phyloP scores from a whole-genome alignment of 2,797 vertebrate genomes.

The Chanos chanos region DNA sequence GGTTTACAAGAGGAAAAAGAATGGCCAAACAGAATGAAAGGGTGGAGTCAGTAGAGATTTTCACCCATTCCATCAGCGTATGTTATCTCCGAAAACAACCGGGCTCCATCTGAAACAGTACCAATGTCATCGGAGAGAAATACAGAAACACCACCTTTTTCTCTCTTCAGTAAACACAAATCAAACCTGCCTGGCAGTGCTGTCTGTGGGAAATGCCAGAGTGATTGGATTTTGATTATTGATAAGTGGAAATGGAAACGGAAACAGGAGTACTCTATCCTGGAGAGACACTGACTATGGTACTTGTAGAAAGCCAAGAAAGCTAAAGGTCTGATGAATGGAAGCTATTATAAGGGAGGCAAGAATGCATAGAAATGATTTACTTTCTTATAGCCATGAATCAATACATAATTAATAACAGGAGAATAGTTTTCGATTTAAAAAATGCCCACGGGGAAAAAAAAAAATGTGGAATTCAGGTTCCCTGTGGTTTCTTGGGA shows the following conservation, averaged over 20 bases:
- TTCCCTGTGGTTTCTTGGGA: conserved; percentile 20
- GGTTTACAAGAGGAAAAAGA: no score
- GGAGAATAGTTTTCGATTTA: conserved; percentile 69
- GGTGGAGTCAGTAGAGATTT: no score
- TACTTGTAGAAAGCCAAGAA: conserved; percentile 52
- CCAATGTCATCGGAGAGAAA: no score
- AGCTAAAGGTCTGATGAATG: conserved; percentile 60
- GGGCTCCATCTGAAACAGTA: no score
- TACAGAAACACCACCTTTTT: no score
- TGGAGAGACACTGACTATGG: conserved; percentile 40
- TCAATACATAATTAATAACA: conserved; percentile 73
- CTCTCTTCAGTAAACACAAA: conserved; percentile 13
- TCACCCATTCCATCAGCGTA: no score
- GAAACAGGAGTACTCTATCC: conserved; percentile 58
- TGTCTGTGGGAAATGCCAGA: conserved; percentile 55
- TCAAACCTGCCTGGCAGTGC: conserved; percentile 30
- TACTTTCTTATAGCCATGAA: conserved; percentile 52
- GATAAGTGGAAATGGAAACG: conserved; percentile 56
- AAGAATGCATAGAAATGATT: conserved; percentile 61
- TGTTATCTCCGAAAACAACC: no score
- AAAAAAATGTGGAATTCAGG: conserved; percentile 44
- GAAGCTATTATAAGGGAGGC: conserved; percentile 64
- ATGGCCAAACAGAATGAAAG: no score
- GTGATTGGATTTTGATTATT: conserved; percentile 65
- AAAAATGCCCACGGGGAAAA: conserved; percentile 52